Conservation (phyloP, 2,888 invertebrate genomes). For the Xiphydria camelus region DNA sequence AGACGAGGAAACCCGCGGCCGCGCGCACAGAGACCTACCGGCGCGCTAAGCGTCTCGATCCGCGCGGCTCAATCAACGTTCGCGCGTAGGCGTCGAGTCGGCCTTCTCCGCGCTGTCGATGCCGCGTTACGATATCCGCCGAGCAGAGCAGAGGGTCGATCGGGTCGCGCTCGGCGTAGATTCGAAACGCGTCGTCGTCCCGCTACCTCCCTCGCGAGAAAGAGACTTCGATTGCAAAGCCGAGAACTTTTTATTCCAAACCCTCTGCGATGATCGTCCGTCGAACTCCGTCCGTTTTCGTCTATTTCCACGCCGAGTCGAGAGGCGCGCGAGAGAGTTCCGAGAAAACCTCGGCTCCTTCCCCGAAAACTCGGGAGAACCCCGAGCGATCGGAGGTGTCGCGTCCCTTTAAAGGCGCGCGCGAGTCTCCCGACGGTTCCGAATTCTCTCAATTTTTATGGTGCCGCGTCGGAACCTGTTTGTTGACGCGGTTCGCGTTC, state of each 20-base stretch:
- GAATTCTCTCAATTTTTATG: constrained; percentile 35
- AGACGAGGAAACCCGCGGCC: constrained; percentile 5
- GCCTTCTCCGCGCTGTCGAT: too few relatives aligned
- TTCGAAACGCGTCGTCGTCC: constrained; percentile 41
- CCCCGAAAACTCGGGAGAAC: too few relatives aligned
- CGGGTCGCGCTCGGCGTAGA: too few relatives aligned
- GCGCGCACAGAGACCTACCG: constrained; percentile 9
- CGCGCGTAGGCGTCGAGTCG: constrained; percentile 39
- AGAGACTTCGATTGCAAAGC: too few relatives aligned
- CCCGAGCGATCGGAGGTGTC: constrained; percentile 17
- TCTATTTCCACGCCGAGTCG: too few relatives aligned
- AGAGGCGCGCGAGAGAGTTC: too few relatives aligned
- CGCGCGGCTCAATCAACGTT: constrained; percentile 46
- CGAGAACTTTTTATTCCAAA: too few relatives aligned
- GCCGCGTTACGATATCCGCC: too few relatives aligned
- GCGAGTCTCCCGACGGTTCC: constrained; percentile 26
- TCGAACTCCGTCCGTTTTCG: too few relatives aligned
- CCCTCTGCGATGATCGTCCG: too few relatives aligned
- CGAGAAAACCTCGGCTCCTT: too few relatives aligned
- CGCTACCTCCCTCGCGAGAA: constrained; percentile 42
- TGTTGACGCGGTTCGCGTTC: constrained; percentile 33
- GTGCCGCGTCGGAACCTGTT: constrained; percentile 41
- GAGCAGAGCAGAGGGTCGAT: too few relatives aligned
- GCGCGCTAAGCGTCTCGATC: constrained; percentile 33
- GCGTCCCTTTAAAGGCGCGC: constrained; percentile 24